A percentile compares a stretch with the other conserved stretches of the same genome.
phyloP scores from a whole-genome alignment of 1,140 invertebrate genomes.

The Eueides isabella region DNA sequence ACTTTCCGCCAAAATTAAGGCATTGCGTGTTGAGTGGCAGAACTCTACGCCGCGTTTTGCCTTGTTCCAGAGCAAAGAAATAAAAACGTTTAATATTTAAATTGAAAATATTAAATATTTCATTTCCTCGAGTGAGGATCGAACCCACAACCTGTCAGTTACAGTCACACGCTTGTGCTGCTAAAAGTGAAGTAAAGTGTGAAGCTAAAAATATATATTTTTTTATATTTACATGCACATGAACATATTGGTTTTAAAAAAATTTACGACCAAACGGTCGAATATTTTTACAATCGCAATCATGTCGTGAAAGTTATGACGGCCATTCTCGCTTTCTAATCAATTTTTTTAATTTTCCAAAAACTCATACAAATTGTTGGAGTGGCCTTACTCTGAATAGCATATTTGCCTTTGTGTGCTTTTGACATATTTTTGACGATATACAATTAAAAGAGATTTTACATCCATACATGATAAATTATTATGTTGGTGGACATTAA shows the following conservation, averaged over 20 bases:
- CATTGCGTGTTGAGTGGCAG: no score
- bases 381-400: background rate
- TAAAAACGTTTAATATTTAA: no score
- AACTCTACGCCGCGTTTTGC: no score
- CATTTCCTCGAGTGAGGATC: no score
- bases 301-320: conserved; percentile 13
- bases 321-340: conserved; percentile 15
- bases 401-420: background rate
- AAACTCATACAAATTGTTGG: conserved; percentile 1
- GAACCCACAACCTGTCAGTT: no score
- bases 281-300: conserved; percentile 10
- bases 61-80: no score
- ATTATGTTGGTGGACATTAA: no score
- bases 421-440: background rate
- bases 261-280: background rate
- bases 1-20: no score
- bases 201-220: no score
- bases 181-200: no score
- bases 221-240: background rate
- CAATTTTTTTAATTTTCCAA: conserved; percentile 14
- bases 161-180: no score
- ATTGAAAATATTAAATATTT: no score
- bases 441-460: background rate
- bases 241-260: background rate
- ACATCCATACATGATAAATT: background rate